Conservation (phyloP, 2,888 invertebrate species). For the Tupiocoris notatus region DNA sequence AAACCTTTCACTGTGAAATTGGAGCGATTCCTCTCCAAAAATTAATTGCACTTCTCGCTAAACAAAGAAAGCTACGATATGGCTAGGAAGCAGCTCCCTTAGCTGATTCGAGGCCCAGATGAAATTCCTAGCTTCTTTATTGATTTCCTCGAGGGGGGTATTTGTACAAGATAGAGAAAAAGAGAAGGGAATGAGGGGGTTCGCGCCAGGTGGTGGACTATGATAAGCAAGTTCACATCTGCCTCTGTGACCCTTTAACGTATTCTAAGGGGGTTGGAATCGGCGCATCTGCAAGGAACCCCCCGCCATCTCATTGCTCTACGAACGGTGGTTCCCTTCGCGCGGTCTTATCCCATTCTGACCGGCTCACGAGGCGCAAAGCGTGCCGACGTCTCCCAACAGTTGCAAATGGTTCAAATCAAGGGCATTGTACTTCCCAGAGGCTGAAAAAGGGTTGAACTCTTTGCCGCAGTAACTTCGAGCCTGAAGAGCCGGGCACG, state of each 20-base stretch:
- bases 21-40: not conserved
- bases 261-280: conserved; percentile 39
- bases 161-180: conserved; percentile 42
- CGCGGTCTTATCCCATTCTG: not conserved
- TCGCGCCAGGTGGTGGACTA: conserved; percentile 36
- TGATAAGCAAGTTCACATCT: conserved; percentile 44
- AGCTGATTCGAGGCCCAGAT: conserved; percentile 5
- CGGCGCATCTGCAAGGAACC: conserved; percentile 40
- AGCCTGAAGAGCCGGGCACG: not conserved
- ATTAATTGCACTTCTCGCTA: not conserved
- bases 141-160: conserved; percentile 33
- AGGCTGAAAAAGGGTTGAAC: conserved; percentile 22
- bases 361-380: conserved; percentile 6
- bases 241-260: conserved; percentile 42
- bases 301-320: not conserved
- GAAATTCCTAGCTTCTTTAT: conserved; percentile 37
- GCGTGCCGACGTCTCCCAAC: conserved; percentile 35
- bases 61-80: no score
- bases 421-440: conserved; percentile 31
- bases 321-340: not conserved
- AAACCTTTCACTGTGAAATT: no score
- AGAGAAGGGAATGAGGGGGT: conserved; percentile 10
- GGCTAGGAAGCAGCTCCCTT: no score
- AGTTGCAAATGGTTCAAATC: conserved; percentile 39
- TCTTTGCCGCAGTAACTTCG: not conserved